phyloP scores from a whole-genome alignment of 2,888 invertebrate species.

The Himalopsyche kuldschensis region DNA sequence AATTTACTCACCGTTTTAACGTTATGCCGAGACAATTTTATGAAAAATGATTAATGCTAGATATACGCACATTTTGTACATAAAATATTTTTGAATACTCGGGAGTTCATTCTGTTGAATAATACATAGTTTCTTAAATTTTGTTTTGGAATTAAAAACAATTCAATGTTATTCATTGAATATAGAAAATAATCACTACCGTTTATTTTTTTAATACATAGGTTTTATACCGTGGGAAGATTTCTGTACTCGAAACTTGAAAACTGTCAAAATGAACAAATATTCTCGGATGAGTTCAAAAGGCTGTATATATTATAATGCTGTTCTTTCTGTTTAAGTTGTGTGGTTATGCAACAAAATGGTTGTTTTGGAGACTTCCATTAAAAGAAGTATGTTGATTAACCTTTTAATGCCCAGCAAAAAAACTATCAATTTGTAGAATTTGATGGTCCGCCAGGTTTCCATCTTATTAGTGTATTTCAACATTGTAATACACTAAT shows the following conservation, averaged over 20 bases:
- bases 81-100: constrained; percentile 28
- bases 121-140: neutral
- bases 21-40: constrained; percentile 2
- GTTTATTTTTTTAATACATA: neutral
- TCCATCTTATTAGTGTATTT: too few species aligned
- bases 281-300: too few species aligned
- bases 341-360: too few species aligned
- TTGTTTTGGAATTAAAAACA: neutral
- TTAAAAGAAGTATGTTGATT: too few species aligned
- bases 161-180: neutral
- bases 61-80: constrained; percentile 27
- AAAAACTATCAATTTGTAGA: too few species aligned
- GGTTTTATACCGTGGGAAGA: neutral
- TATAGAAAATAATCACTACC: neutral
- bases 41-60: constrained; percentile 11
- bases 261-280: neutral
- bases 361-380: too few species aligned
- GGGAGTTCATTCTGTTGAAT: constrained; percentile 11
- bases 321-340: too few species aligned
- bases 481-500: too few species aligned
- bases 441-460: too few species aligned
- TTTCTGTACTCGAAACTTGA: neutral
- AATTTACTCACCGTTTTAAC: neutral
- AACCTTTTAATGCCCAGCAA: too few species aligned
- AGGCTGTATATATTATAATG: too few species aligned